Evolutionary conservation across 2,888 invertebrate genomes (phyloP).

Genomic region (Euspilapteryx auroguttella): DNA sequence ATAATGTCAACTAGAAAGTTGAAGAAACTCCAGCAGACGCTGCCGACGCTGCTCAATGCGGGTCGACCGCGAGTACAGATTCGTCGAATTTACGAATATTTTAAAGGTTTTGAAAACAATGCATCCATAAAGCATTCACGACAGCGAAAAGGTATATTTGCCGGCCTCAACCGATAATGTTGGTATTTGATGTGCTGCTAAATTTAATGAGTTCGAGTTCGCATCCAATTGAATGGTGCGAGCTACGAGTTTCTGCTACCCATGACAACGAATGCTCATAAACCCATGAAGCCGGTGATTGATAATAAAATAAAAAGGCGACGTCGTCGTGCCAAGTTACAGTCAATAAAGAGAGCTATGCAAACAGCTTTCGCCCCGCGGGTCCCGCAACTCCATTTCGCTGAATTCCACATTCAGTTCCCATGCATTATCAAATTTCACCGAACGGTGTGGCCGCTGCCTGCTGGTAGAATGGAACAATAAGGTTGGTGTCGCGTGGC

Average conservation of each 20-base stretch:
- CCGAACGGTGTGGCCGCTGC: constrained; percentile 34
- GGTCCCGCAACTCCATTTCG: constrained; percentile 14
- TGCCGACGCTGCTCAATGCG: too few relatives aligned
- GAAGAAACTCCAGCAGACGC: too few relatives aligned
- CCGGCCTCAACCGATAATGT: too few relatives aligned
- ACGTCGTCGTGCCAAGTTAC: too few relatives aligned
- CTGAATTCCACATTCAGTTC: constrained; percentile 35
- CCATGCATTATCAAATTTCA: constrained; percentile 58
- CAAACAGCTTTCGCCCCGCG: constrained; percentile 28
- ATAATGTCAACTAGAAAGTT: too few relatives aligned
- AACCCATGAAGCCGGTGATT: too few relatives aligned
- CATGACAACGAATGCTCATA: too few relatives aligned
- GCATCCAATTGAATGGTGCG: too few relatives aligned
- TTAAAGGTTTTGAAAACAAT: constrained; percentile 39
- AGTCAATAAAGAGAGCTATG: constrained; percentile 56
- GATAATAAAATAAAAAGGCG: too few relatives aligned
- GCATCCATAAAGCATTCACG: constrained; percentile 32
- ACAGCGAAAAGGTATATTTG: neutral
- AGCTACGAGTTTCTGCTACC: too few relatives aligned
- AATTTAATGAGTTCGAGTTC: too few relatives aligned
- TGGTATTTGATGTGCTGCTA: too few relatives aligned
- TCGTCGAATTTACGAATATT: constrained; percentile 20
- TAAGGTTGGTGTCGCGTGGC: constrained; percentile 39
- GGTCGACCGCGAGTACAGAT: constrained; percentile 45
- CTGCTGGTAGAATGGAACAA: constrained; percentile 37